Evolutionary conservation across 2,113 vertebrate species (phyloP), one percentile per base, ranked within the genome.

Genomic region (Alosa alosa): DNA sequence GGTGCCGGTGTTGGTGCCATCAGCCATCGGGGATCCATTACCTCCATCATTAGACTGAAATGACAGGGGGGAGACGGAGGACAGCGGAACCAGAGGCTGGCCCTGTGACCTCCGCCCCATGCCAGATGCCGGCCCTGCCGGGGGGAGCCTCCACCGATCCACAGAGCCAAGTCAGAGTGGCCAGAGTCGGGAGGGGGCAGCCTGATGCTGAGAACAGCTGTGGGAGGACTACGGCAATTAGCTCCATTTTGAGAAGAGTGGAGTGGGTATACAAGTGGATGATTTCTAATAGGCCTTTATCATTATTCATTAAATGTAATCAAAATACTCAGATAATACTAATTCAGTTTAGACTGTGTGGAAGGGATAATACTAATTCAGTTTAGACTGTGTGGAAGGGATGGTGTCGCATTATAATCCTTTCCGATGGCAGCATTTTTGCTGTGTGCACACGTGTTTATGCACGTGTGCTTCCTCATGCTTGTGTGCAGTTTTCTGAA

Each of bases 401-500:
- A 15, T 78, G 4, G 31, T 78, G 5, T 11, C 6, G 25, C 13
- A 41, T 78, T 78, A 36, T 18, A 78, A 39, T 39, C 31, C 15
- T 17, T 4, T 36, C 31, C 31, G 5, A 39, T 78, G 13, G 31
- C 4, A 36, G 72, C 31, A 78, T 31, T 72, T 72, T 36, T 47
- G 84, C 47, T 44, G 31, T 83, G 49, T 83, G 64, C 78, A 31
- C 84, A 82, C 55, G 55, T 78, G 81, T 82, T 36, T 82, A 6
- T 86, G 85, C 20, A 44, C 31, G 75, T 81, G 52, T 81, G 25
- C 22, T 52, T 72, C 9, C 11, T 11, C 25, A 11, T 72, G 10
- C 31, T 1, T 72, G 31, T 72, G 1, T 64, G 7, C 25, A 72
- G 2, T 72, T 83, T 44, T 50, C 64, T 72, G n/a, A n/a, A 78